phyloP scores from a whole-genome alignment of 35 echinoderm and acorn worm genomes.

The Apostichopus parvimensis region DNA sequence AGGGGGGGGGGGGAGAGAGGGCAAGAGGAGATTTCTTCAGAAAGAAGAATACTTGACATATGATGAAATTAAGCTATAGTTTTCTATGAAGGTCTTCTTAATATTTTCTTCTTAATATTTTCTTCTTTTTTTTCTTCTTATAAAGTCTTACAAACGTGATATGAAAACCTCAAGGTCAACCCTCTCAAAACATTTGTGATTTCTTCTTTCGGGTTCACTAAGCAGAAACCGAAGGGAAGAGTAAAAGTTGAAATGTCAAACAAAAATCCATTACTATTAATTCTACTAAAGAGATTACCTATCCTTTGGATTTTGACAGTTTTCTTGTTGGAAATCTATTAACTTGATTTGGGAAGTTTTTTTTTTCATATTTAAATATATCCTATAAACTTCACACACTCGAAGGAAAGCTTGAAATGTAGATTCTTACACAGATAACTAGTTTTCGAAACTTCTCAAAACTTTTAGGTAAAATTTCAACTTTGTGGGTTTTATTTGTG shows the following conservation, averaged over 20 bases:
- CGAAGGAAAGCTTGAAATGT: too few species aligned
- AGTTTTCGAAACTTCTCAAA: too few species aligned
- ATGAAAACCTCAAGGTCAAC: constrained; percentile 3
- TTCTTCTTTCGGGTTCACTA: background rate
- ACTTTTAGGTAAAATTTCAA: too few species aligned
- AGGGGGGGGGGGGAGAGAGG: background rate
- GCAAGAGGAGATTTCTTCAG: background rate
- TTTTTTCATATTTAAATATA: background rate
- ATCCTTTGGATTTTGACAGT: background rate
- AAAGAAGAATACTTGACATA: background rate
- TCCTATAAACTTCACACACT: too few species aligned
- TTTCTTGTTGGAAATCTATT: background rate
- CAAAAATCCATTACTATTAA: constrained; percentile 15
- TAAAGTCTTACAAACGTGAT: background rate
- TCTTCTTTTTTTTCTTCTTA: too few species aligned
- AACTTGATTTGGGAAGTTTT: background rate
- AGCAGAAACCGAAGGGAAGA: background rate
- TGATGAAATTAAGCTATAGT: constrained; percentile 27
- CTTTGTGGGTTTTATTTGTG: too few species aligned
- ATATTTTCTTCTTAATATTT: background rate
- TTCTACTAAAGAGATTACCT: constrained; percentile 19
- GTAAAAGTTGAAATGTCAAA: background rate
- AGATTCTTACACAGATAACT: too few species aligned
- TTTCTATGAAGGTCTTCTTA: constrained; percentile 5
- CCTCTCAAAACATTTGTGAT: background rate